Conservation (phyloP, 2,113 vertebrate genomes). For the Tretioscincus oriximinensis region DNA sequence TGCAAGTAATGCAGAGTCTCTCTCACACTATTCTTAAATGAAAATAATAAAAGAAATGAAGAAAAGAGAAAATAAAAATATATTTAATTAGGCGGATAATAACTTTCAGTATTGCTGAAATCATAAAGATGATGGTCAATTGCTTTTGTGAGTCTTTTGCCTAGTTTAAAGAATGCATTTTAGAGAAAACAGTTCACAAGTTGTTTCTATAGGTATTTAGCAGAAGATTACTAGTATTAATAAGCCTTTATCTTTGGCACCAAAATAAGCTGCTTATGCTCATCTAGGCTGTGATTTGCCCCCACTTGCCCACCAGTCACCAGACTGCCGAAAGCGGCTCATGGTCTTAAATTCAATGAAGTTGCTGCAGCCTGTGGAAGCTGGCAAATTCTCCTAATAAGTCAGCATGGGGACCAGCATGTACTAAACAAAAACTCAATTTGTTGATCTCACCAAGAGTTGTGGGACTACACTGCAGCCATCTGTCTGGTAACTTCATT, state of each 20-base stretch:
- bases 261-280: conserved; percentile 42
- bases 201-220: conserved; percentile 34
- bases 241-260: conserved; percentile 43
- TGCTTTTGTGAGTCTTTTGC: conserved; percentile 32
- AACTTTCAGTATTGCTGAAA: not conserved
- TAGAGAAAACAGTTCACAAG: not conserved
- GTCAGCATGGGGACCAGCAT: not conserved
- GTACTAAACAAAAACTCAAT: not conserved
- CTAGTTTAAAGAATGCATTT: conserved; percentile 5
- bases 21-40: no score
- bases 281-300: conserved; percentile 2
- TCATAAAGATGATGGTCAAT: not conserved
- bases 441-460: not conserved
- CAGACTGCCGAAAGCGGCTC: not conserved
- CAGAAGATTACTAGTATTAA: conserved; percentile 50
- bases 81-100: not conserved
- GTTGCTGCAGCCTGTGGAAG: not conserved
- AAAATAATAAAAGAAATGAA: not conserved
- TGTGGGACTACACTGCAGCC: not conserved
- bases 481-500: fast-evolving
- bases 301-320: not conserved
- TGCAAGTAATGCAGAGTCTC: not conserved
- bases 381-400: not conserved
- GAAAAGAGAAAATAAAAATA: not conserved
- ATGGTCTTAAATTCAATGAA: not conserved